Evolutionary conservation across 2,113 vertebrate species (phyloP).

Genomic region (Gallinago jamesoni): DNA sequence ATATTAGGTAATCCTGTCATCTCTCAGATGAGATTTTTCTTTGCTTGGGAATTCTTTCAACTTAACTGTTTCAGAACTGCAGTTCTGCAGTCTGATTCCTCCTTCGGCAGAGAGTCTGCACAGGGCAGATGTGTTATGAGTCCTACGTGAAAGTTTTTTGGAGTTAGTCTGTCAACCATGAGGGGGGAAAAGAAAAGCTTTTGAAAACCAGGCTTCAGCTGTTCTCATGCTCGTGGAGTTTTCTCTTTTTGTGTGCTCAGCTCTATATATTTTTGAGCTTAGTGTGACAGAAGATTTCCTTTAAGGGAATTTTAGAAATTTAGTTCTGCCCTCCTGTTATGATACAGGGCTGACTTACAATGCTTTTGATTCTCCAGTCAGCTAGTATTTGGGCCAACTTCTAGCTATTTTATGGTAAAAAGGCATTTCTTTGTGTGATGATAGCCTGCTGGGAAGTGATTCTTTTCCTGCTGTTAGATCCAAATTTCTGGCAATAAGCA

Average conservation of each 20-base stretch:
- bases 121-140: not conserved
- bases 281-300: not conserved
- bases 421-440: not conserved
- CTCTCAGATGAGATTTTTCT: not conserved
- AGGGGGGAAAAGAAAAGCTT: not conserved
- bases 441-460: not conserved
- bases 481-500: not conserved
- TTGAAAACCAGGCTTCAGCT: not conserved
- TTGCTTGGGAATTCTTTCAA: not conserved
- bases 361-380: not conserved
- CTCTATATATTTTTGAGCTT: not conserved
- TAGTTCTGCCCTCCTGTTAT: not conserved
- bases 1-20: not conserved
- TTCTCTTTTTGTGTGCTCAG: not conserved
- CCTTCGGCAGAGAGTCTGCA: not conserved
- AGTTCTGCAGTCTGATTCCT: not conserved
- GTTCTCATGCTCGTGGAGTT: not conserved
- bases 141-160: not conserved
- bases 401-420: not conserved
- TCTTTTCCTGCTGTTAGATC: not conserved
- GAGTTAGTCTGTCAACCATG: not conserved
- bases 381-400: not conserved
- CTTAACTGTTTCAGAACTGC: not conserved
- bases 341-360: not conserved
- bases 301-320: not conserved